Evolutionary conservation across 2,888 invertebrate genomes (phyloP).

Genomic region (Drosophila pegasa): DNA sequence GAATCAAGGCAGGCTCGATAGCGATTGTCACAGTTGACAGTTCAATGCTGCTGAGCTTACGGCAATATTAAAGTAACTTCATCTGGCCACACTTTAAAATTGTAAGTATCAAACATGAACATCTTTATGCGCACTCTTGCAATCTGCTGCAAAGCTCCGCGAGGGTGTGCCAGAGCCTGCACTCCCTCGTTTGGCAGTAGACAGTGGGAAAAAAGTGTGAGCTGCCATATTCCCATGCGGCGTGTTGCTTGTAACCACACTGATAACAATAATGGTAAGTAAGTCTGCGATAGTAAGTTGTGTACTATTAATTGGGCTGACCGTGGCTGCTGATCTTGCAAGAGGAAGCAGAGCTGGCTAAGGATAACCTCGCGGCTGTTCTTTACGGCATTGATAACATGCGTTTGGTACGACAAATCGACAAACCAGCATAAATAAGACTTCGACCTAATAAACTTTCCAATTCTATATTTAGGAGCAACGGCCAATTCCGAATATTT

Average conservation of each 20-base stretch:
- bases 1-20: background rate
- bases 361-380: conserved; percentile 91
- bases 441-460: background rate
- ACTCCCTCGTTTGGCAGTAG: background rate
- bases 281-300: background rate
- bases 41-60: background rate
- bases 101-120: background rate
- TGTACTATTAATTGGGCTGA: too few relatives aligned
- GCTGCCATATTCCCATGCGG: too few relatives aligned
- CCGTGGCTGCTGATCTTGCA: too few relatives aligned
- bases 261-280: background rate
- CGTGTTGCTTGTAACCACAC: too few relatives aligned
- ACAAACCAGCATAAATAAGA: background rate
- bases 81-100: background rate
- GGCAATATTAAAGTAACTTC: background rate
- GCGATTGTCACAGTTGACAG: background rate
- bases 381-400: conserved; percentile 90
- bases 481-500: conserved; percentile 91
- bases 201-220: background rate
- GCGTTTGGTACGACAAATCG: conserved; percentile 87
- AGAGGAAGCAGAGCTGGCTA: too few relatives aligned
- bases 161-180: background rate
- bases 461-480: conserved; percentile 88
- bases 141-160: background rate
- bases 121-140: background rate